Evolutionary conservation across 2,888 invertebrate genomes (phyloP), one percentile per base, ranked within the genome.

Genomic region (Ypsolopha scabrella): DNA sequence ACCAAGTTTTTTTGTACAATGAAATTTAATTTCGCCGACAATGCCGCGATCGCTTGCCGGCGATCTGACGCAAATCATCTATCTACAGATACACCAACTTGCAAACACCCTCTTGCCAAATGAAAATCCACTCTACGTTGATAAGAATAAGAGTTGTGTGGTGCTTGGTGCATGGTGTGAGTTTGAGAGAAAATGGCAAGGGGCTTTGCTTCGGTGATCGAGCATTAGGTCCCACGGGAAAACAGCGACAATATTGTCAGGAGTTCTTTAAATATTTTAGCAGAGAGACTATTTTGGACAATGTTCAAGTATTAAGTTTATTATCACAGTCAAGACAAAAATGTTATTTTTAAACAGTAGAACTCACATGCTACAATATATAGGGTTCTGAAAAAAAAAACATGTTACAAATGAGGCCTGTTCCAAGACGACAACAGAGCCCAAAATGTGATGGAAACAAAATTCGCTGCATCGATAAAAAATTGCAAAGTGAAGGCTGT

Each of bases 11-110:
- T 52, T 49, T 45, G 62, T 55, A 75, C 74, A 75, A 77, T 68
- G 61, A 63, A 66, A 63, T 73, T 71, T 76, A 74, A 76, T 77
- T 72, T 52, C 24, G 35, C 63, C 63, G 58, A 58, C 64, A 59
- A 73, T 63, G 60, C 61, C 61, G 49, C 59, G 62, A 60, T 65
- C 62, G 62, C 63, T 61, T 59, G 53, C 33, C 33, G n/a, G 8
- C 43, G 34, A 50, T 50, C 34, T 41, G 38, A 50, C 50, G 41
- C 34, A 41, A 50, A 50, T 50, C 50, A 50, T 50, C 43, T 36
- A 43, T 50, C 43, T 37, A 50, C 10, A 48, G 45, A 24, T 34
- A 34, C 33, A 45, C 14, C n/a, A 10, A 3, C 43, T 6, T 1
- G 7, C 43, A 13, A 35, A 11, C 37, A 37, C 6, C 6, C 13